Evolutionary conservation across 1,140 invertebrate species (phyloP).

Genomic region (Papilio xuthus): DNA sequence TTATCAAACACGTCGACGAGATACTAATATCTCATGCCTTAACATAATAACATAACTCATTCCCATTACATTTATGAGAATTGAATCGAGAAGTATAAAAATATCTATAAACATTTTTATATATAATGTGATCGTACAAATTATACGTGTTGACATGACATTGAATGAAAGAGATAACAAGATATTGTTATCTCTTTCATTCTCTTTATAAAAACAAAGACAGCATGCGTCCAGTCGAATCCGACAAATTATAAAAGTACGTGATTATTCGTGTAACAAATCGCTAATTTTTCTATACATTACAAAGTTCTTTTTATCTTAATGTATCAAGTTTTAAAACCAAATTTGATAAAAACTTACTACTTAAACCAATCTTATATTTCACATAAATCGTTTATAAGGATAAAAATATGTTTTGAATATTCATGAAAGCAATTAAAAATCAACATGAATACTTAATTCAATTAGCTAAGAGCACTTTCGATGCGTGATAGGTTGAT

Average conservation of each 20-base stretch:
- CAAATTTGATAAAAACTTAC: background rate
- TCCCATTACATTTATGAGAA: background rate
- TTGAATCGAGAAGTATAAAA: background rate
- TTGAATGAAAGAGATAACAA: too few species aligned
- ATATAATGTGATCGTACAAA: background rate
- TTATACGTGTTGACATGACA: too few species aligned
- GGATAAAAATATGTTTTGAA: background rate
- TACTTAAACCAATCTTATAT: background rate
- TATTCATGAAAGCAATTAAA: background rate
- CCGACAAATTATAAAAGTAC: background rate
- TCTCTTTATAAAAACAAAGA: too few species aligned
- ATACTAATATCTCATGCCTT: constrained; percentile 43
- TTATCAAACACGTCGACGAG: constrained; percentile 60
- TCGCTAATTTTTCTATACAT: background rate
- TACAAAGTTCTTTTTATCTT: background rate
- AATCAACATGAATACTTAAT: constrained; percentile 36
- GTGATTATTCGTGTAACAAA: background rate
- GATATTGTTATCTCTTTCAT: too few species aligned
- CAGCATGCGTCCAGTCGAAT: too few species aligned
- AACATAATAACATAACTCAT: background rate
- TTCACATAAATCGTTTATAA: constrained; percentile 6
- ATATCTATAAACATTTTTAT: background rate
- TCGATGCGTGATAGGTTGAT: constrained; percentile 53
- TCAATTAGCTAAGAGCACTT: constrained; percentile 40
- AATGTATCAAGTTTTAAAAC: background rate